phyloP scores from a whole-genome alignment of 2,797 vertebrate genomes.

The Cyclopterus lumpus region DNA sequence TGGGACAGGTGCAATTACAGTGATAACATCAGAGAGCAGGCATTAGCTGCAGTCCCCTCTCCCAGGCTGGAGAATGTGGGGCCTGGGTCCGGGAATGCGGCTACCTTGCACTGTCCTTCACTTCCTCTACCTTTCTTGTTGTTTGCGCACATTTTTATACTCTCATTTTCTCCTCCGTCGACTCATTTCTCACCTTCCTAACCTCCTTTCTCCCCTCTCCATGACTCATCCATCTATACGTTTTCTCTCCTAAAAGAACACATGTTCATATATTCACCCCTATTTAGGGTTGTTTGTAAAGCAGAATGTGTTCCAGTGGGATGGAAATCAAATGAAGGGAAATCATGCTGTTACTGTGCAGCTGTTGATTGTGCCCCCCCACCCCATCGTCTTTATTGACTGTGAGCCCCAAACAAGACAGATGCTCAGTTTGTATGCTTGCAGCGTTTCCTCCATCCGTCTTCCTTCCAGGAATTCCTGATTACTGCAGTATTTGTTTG shows the following conservation, averaged over 20 bases:
- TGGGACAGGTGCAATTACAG: constrained; percentile 87
- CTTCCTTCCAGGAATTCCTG: constrained; percentile 81
- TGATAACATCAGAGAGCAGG: constrained; percentile 84
- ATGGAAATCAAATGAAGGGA: constrained; percentile 81
- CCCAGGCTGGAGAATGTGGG: constrained; percentile 56
- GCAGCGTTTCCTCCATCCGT: constrained; percentile 74
- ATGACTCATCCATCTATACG: constrained; percentile 20
- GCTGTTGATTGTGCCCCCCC: constrained; percentile 76
- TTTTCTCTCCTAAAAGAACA: constrained; percentile 40
- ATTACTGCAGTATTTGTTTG: constrained; percentile 78
- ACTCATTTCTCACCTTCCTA: constrained; percentile 16
- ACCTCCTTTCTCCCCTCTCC: constrained; percentile 11
- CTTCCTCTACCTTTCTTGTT: constrained; percentile 43
- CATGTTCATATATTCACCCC: constrained; percentile 72
- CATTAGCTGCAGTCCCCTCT: constrained; percentile 74
- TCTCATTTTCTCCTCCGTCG: constrained; percentile 12
- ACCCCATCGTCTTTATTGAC: constrained; percentile 71
- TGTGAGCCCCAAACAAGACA: constrained; percentile 76
- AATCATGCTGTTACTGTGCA: constrained; percentile 82
- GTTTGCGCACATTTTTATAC: constrained; percentile 47
- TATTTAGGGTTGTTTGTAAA: constrained; percentile 80
- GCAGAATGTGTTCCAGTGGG: constrained; percentile 80
- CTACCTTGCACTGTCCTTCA: constrained; percentile 68
- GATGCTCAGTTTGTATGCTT: constrained; percentile 80
- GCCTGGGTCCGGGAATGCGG: constrained; percentile 59